A percentile compares a stretch with the other conserved stretches of the same genome.
These are phyloP conservation scores for Xiphydria camelus DNA, from an alignment of 2,888 invertebrate genomes.

Conservation along the genomic window DNA sequence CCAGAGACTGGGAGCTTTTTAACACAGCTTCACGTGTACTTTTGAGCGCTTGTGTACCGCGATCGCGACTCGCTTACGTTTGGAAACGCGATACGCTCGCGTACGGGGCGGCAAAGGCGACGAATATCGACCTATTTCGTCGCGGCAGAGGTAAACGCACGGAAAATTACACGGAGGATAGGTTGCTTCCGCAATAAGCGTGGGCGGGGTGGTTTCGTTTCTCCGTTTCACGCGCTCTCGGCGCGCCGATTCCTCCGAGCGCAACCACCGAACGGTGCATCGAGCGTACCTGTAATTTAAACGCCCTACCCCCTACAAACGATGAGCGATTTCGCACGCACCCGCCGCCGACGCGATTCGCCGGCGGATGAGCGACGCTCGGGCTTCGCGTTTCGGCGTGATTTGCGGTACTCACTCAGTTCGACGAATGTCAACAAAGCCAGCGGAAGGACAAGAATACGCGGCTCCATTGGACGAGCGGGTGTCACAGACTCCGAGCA, in stretches of 20 bases:
- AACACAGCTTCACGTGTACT: too few species aligned
- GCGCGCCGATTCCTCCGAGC: too few species aligned
- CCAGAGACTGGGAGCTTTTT: too few species aligned
- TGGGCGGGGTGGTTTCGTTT: too few species aligned
- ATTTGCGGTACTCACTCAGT: conserved; percentile 26
- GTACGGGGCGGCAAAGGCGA: background rate
- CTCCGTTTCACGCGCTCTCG: too few species aligned
- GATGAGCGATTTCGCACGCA: too few species aligned
- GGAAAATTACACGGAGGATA: background rate
- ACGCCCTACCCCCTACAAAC: background rate
- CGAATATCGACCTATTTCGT: background rate
- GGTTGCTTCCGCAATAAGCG: too few species aligned
- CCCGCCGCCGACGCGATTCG: too few species aligned
- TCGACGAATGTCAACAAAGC: conserved; percentile 38
- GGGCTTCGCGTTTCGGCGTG: background rate
- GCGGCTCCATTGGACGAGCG: conserved; percentile 38
- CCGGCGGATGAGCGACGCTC: background rate
- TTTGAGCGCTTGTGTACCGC: too few species aligned
- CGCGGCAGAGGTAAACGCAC: background rate
- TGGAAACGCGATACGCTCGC: too few species aligned
- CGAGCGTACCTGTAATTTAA: background rate
- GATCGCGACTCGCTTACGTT: too few species aligned
- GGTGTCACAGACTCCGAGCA: conserved; percentile 37
- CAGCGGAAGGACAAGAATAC: conserved; percentile 33
- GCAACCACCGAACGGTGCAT: too few species aligned